These are phyloP conservation scores for Oreocharis arfaki DNA, from an alignment of 2,113 vertebrate genomes.

Conservation along the genomic window DNA sequence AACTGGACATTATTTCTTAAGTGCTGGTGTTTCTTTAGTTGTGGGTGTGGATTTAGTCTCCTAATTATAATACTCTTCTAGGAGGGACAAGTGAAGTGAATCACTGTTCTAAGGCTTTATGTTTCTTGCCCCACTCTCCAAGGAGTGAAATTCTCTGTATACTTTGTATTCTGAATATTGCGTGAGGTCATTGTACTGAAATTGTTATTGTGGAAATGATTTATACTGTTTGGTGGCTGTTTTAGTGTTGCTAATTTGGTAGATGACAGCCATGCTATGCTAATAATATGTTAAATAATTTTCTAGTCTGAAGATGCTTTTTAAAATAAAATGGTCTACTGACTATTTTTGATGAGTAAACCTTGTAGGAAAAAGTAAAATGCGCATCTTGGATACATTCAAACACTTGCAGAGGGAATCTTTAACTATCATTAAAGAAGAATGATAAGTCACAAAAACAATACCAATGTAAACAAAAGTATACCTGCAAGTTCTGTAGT, in stretches of 20 bases:
- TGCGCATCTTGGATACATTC: not conserved
- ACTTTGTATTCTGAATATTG: not conserved
- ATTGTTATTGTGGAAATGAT: not conserved
- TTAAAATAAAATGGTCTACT: not conserved
- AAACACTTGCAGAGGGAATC: not conserved
- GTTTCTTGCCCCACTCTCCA: not conserved
- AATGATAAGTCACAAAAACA: not conserved
- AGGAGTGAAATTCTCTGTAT: slow-evolving; percentile 1
- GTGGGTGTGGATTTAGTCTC: slow-evolving; percentile 27
- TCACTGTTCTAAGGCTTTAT: slow-evolving; percentile 20
- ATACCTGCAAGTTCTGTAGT: not conserved
- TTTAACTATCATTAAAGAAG: not conserved
- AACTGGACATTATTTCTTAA: slow-evolving; percentile 23
- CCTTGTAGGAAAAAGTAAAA: not conserved
- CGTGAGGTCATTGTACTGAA: not conserved
- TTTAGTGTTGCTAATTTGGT: not conserved
- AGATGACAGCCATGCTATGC: not conserved
- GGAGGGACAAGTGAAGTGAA: slow-evolving; percentile 27
- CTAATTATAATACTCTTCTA: slow-evolving; percentile 38
- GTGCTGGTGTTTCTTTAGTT: not conserved
- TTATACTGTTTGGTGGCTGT: not conserved
- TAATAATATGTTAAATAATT: not conserved
- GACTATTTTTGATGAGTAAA: not conserved
- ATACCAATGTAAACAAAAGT: not conserved
- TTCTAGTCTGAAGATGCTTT: not conserved